Percentiles rank a stretch among this genome's conserved stretches.
Evolutionary conservation across 1,140 invertebrate species (phyloP).

Genomic region (Pseudomyrmex pallidus): DNA sequence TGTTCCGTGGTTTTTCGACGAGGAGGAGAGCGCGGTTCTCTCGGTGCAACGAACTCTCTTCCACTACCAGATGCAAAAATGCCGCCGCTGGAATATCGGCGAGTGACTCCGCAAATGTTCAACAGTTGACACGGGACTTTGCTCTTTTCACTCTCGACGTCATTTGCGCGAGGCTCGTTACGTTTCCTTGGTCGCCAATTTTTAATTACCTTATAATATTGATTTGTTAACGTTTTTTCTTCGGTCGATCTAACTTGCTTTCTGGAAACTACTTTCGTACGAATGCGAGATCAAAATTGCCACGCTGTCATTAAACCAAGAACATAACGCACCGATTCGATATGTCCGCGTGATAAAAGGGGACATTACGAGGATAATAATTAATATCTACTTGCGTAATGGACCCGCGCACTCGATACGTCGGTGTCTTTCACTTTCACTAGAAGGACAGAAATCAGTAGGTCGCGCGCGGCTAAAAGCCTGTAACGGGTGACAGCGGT

Average conservation of each 20-base stretch:
- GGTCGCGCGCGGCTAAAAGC: background rate
- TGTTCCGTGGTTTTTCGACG: slow-evolving; percentile 55
- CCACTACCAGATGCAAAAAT: background rate
- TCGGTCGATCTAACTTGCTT: no score
- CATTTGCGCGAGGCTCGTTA: no score
- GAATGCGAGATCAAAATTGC: background rate
- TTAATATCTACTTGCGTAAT: slow-evolving; percentile 57
- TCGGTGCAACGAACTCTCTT: slow-evolving; percentile 34
- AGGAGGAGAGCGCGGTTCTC: slow-evolving; percentile 1
- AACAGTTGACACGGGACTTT: background rate
- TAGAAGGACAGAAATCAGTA: slow-evolving; percentile 44
- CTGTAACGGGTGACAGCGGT: slow-evolving; percentile 9
- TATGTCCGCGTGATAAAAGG: slow-evolving; percentile 28
- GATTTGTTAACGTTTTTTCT: no score
- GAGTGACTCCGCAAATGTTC: background rate
- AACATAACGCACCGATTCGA: background rate
- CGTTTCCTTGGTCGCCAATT: no score
- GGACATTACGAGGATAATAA: slow-evolving; percentile 39
- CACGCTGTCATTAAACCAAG: background rate
- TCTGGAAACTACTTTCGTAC: no score
- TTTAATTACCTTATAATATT: background rate
- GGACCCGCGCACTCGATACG: slow-evolving; percentile 20
- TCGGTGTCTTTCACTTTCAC: slow-evolving; percentile 55
- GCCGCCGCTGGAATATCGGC: background rate
- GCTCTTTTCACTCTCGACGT: no score